Percentiles rank a stretch among this genome's conserved stretches.
Evolutionary conservation across 2,888 invertebrate genomes (phyloP).

Genomic region (Chorisops tibialis): DNA sequence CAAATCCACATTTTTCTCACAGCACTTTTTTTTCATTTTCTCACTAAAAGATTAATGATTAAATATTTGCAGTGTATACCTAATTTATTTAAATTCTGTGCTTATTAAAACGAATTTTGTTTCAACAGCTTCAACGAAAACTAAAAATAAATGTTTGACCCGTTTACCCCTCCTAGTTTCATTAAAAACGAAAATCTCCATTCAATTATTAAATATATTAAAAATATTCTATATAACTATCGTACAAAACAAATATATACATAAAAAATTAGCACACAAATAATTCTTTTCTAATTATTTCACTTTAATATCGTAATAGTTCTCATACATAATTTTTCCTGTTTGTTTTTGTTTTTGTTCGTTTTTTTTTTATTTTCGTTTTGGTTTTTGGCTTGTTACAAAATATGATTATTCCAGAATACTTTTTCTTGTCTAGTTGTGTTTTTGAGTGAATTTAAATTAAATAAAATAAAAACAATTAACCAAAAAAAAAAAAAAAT

Average conservation of each 20-base stretch:
- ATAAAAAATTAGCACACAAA: slow-evolving; percentile 14
- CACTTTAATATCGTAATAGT: background rate
- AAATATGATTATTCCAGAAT: background rate
- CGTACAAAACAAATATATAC: slow-evolving; percentile 28
- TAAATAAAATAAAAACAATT: background rate
- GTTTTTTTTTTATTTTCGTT: background rate
- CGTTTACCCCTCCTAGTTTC: too few species aligned
- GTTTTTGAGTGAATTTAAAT: background rate
- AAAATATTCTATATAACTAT: slow-evolving; percentile 24
- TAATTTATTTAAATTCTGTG: too few species aligned
- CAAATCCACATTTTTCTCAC: too few species aligned
- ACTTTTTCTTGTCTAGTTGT: background rate
- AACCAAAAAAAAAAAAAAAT: background rate
- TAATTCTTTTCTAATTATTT: background rate
- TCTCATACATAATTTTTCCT: background rate
- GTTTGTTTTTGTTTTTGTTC: background rate
- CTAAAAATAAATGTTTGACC: too few species aligned
- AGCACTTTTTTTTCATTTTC: too few species aligned
- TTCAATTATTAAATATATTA: slow-evolving; percentile 22
- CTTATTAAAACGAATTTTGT: too few species aligned
- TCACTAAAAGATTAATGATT: too few species aligned
- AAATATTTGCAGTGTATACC: too few species aligned
- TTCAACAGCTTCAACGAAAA: too few species aligned
- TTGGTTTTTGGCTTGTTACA: background rate
- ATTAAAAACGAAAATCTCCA: slow-evolving; percentile 1